These are phyloP conservation scores for Ptyas mucosa DNA, from an alignment of 2,113 vertebrate genomes.

Conservation along the genomic window DNA sequence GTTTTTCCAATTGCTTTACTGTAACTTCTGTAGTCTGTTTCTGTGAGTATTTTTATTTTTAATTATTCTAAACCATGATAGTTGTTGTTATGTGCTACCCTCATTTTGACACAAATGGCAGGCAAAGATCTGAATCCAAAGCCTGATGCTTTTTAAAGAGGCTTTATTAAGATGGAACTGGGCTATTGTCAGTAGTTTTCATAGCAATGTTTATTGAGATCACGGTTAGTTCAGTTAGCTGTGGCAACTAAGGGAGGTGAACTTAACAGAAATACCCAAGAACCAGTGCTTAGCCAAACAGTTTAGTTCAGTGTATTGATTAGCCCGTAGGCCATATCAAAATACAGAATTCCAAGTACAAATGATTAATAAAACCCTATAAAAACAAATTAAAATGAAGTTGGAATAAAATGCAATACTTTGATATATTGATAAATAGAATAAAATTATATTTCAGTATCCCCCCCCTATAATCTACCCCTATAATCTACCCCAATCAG, in stretches of 20 bases:
- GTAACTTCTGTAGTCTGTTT: constrained; percentile 67
- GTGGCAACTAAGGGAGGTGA: not conserved
- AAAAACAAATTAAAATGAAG: too few relatives aligned
- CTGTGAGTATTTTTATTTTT: constrained; percentile 70
- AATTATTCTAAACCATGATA: constrained; percentile 30
- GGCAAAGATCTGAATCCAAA: not conserved
- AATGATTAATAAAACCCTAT: too few relatives aligned
- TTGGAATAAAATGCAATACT: too few relatives aligned
- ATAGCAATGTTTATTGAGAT: not conserved
- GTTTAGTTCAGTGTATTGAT: too few relatives aligned
- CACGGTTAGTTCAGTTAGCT: not conserved
- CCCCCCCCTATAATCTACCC: too few relatives aligned
- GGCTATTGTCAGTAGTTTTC: not conserved
- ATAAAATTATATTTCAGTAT: too few relatives aligned
- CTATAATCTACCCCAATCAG: too few relatives aligned
- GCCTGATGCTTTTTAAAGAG: constrained; percentile 36
- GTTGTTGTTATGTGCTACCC: not conserved
- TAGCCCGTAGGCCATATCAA: too few relatives aligned
- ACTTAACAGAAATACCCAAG: not conserved
- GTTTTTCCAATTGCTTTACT: constrained; percentile 60
- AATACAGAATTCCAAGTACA: too few relatives aligned
- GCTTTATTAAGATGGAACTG: constrained; percentile 33
- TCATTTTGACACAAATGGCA: not conserved
- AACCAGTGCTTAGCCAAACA: not conserved
- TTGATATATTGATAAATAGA: too few relatives aligned